Percentiles rank a stretch among this genome's conserved stretches.
phyloP scores from a whole-genome alignment of 2,113 vertebrate genomes.

The Takifugu flavidus region DNA sequence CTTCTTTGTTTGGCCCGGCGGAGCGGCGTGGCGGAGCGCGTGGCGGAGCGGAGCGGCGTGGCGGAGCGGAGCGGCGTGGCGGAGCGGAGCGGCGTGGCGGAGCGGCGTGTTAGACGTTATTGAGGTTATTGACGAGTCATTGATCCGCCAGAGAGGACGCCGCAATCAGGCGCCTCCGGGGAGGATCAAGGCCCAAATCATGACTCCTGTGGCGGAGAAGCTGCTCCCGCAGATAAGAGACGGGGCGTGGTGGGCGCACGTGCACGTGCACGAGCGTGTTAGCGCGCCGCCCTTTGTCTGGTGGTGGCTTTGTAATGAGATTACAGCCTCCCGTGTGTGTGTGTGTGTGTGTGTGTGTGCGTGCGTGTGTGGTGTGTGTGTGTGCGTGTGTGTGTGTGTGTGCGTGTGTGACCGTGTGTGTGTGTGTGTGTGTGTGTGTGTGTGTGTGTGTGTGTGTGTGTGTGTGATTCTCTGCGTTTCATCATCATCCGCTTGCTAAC shows the following conservation, averaged over 20 bases:
- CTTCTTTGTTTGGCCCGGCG: too few relatives aligned
- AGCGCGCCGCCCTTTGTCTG: conserved; percentile 9
- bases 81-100: neutral
- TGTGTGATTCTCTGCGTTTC: conserved; percentile 5
- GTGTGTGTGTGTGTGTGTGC: neutral
- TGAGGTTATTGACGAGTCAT: conserved; percentile 62
- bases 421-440: neutral
- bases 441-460: too few relatives aligned
- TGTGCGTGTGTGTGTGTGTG: neutral
- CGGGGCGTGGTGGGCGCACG: neutral
- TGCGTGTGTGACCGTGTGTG: neutral
- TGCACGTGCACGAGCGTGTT: conserved; percentile 1
- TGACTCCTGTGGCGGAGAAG: conserved; percentile 31
- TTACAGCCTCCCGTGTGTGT: conserved; percentile 4
- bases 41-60: too few relatives aligned
- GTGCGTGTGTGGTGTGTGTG: neutral
- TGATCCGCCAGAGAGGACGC: conserved; percentile 45
- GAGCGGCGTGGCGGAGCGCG: too few relatives aligned
- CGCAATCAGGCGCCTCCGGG: conserved; percentile 44
- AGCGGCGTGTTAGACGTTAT: conserved; percentile 54
- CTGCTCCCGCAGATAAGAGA: conserved; percentile 40
- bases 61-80: too few relatives aligned
- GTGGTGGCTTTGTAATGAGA: conserved; percentile 21
- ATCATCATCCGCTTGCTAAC: conserved; percentile 15
- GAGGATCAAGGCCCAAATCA: conserved; percentile 49